Conservation (phyloP, 1,140 invertebrate species). For the Acromyrmex charruanus region DNA sequence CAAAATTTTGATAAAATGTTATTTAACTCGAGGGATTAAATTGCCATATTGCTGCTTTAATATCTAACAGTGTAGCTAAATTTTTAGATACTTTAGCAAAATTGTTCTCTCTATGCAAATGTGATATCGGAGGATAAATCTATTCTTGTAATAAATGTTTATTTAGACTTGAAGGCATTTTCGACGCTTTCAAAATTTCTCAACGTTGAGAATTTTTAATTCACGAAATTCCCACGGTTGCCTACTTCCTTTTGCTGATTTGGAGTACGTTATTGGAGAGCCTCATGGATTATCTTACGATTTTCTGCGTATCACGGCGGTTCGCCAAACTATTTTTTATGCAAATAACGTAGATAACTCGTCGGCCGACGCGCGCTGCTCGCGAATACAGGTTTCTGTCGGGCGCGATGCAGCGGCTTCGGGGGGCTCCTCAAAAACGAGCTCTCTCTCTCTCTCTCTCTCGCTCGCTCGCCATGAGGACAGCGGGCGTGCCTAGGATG, state of each 20-base stretch:
- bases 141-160: neutral
- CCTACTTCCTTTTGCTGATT: neutral
- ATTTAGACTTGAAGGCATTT: neutral
- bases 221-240: neutral
- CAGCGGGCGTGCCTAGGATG: constrained; percentile 65
- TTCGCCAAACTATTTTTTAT: constrained; percentile 52
- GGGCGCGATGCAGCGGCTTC: neutral
- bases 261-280: neutral
- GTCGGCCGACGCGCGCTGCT: neutral
- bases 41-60: no score
- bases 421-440: constrained; percentile 30
- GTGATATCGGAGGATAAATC: no score
- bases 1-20: no score
- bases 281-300: constrained; percentile 13
- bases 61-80: no score
- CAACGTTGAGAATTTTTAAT: neutral
- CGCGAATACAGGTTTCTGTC: constrained; percentile 45
- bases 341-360: constrained; percentile 42
- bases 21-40: no score
- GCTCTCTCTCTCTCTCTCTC: neutral
- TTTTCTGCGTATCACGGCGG: constrained; percentile 16
- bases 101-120: no score
- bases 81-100: no score
- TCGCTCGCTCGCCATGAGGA: constrained; percentile 11
- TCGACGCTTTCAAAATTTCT: neutral